Conservation (phyloP, 2,888 invertebrate species). For the Dynastes maya region DNA sequence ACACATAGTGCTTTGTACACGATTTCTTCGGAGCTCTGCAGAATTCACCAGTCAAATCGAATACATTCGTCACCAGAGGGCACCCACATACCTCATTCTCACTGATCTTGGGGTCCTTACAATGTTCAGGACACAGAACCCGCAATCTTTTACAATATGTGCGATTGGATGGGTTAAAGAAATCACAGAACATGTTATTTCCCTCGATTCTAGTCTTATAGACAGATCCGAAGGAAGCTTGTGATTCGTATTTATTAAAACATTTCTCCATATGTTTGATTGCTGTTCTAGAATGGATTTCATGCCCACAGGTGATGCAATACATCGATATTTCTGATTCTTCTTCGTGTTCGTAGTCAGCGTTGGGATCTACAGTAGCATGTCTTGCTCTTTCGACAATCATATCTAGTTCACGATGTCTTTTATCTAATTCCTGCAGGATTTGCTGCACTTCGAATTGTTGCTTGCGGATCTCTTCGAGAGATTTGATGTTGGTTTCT, state of each 20-base stretch:
- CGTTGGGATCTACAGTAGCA: conserved; percentile 78
- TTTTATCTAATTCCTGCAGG: conserved; percentile 85
- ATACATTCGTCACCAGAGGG: conserved; percentile 89
- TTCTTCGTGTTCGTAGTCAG: conserved; percentile 77
- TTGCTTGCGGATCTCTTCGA: conserved; percentile 80
- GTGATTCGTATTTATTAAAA: conserved; percentile 97
- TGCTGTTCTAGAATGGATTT: conserved; percentile 92
- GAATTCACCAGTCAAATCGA: conserved; percentile 88
- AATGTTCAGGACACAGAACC: conserved; percentile 98
- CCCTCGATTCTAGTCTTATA: conserved; percentile 96
- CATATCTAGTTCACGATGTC: conserved; percentile 84
- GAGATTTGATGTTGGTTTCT: conserved; percentile 76
- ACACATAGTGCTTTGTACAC: conserved; percentile 93
- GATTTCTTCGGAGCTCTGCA: conserved; percentile 91
- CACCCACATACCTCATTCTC: conserved; percentile 95
- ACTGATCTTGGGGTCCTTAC: conserved; percentile 92
- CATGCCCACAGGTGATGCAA: conserved; percentile 97
- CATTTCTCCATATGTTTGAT: conserved; percentile 99
- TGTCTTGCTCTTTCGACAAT: conserved; percentile 86
- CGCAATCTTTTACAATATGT: conserved; percentile 97
- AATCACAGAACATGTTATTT: conserved; percentile 98
- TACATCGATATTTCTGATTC: conserved; percentile 88
- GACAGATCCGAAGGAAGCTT: conserved; percentile 96
- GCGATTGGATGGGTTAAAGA: conserved; percentile 88
- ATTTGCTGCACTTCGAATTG: conserved; percentile 85